These are phyloP conservation scores for Cistogaster globosa DNA, from an alignment of 2,888 invertebrate genomes.

Conservation along the genomic window DNA sequence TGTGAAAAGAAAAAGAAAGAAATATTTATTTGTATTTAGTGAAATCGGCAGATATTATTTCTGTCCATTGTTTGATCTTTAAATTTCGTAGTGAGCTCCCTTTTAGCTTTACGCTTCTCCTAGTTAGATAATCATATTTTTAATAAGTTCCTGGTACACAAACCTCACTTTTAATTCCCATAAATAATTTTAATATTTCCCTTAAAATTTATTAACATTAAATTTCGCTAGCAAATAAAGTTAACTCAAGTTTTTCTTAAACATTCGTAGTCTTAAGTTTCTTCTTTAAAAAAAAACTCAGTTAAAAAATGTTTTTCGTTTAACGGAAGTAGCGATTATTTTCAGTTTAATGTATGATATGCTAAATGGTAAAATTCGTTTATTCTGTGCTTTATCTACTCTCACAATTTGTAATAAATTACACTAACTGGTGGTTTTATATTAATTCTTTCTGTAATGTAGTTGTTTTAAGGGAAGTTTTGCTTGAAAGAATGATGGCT, in stretches of 20 bases:
- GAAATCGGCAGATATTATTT: too few species aligned
- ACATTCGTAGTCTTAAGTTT: neutral
- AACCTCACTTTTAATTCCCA: too few species aligned
- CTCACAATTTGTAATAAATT: neutral
- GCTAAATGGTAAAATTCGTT: slow-evolving; percentile 2
- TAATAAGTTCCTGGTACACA: too few species aligned
- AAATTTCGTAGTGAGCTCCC: too few species aligned
- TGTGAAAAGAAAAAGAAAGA: too few species aligned
- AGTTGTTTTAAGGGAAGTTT: neutral
- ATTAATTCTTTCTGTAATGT: slow-evolving; percentile 15
- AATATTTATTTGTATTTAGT: too few species aligned
- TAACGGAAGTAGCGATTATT: slow-evolving; percentile 72
- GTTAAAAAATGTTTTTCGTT: slow-evolving; percentile 22
- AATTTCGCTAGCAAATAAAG: neutral
- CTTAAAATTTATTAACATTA: neutral
- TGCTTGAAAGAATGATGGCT: slow-evolving; percentile 44
- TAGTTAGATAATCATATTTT: too few species aligned
- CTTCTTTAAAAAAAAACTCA: neutral
- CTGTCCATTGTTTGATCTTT: too few species aligned
- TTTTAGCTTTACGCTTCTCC: too few species aligned
- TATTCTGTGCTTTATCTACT: too few species aligned
- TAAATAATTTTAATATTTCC: too few species aligned
- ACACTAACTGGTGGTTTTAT: slow-evolving; percentile 6
- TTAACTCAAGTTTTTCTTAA: neutral
- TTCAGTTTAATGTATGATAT: slow-evolving; percentile 66